These are phyloP conservation scores for Hydrocynus forskahlii DNA, from an alignment of 2,797 vertebrate species.

Conservation along the genomic window DNA sequence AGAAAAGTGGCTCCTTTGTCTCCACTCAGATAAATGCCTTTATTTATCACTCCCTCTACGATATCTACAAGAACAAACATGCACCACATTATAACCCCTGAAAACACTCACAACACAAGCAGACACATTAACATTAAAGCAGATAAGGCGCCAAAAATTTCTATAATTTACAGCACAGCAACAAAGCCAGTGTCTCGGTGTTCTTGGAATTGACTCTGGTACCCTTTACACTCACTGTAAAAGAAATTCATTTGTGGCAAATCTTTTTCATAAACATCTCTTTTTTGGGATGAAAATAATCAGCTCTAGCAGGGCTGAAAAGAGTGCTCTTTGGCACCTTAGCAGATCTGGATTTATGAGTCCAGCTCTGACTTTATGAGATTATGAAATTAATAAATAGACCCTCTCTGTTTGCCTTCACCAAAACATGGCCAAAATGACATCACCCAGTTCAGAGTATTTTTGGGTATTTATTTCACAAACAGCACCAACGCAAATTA, in stretches of 20 bases:
- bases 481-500: not conserved
- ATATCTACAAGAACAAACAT: conserved; percentile 81
- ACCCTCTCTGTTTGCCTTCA: conserved; percentile 39
- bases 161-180: not conserved
- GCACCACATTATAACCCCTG: conserved; percentile 30
- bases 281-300: conserved; percentile 13
- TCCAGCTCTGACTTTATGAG: conserved; percentile 40
- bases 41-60: conserved; percentile 93
- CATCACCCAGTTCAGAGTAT: conserved; percentile 28
- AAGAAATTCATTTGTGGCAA: not conserved
- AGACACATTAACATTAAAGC: too few relatives aligned
- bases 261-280: not conserved
- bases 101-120: not conserved
- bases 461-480: conserved; percentile 5
- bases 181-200: not conserved
- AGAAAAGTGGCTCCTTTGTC: conserved; percentile 86
- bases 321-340: not conserved
- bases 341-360: conserved; percentile 37
- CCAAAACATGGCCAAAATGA: conserved; percentile 33
- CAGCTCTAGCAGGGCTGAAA: conserved; percentile 16
- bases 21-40: conserved; percentile 87
- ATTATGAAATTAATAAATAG: conserved; percentile 54
- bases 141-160: not conserved
- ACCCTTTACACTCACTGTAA: not conserved
- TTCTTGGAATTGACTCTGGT: not conserved